These are phyloP conservation scores for Boleophthalmus pectinirostris DNA, from an alignment of 2,113 vertebrate genomes.

Conservation along the genomic window DNA sequence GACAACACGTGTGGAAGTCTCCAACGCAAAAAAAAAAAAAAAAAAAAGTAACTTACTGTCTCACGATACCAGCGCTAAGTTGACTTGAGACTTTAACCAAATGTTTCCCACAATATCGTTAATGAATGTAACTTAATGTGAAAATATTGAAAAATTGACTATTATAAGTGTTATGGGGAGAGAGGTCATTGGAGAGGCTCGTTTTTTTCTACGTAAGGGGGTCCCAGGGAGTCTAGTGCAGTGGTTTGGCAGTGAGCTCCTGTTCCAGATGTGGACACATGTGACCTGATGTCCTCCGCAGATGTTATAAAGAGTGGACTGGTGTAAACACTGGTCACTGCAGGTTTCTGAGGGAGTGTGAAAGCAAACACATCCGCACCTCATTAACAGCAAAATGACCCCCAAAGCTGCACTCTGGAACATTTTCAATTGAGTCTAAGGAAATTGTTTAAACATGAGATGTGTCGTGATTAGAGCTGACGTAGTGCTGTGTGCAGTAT, in stretches of 20 bases:
- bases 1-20: slow-evolving; percentile 25
- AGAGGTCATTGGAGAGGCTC: slow-evolving; percentile 16
- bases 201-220: slow-evolving; percentile 8
- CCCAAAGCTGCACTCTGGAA: background rate
- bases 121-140: slow-evolving; percentile 38
- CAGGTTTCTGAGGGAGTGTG: slow-evolving; percentile 3
- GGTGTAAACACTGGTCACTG: background rate
- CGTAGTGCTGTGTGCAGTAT: too few relatives aligned
- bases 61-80: slow-evolving; percentile 38
- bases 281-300: background rate
- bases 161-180: slow-evolving; percentile 38
- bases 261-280: slow-evolving; percentile 44
- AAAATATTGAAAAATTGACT: slow-evolving; percentile 40
- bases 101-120: slow-evolving; percentile 60
- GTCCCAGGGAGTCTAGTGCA: slow-evolving; percentile 12
- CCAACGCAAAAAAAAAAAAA: slow-evolving; percentile 38
- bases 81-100: slow-evolving; percentile 33
- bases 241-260: slow-evolving; percentile 37
- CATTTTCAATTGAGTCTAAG: background rate
- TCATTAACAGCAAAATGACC: background rate
- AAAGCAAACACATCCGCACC: background rate
- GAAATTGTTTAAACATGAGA: background rate
- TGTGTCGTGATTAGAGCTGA: too few relatives aligned
- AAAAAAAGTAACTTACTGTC: slow-evolving; percentile 42
- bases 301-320: background rate